These are phyloP conservation scores for Hartigia nigra DNA, from an alignment of 2,888 invertebrate species.

Conservation along the genomic window DNA sequence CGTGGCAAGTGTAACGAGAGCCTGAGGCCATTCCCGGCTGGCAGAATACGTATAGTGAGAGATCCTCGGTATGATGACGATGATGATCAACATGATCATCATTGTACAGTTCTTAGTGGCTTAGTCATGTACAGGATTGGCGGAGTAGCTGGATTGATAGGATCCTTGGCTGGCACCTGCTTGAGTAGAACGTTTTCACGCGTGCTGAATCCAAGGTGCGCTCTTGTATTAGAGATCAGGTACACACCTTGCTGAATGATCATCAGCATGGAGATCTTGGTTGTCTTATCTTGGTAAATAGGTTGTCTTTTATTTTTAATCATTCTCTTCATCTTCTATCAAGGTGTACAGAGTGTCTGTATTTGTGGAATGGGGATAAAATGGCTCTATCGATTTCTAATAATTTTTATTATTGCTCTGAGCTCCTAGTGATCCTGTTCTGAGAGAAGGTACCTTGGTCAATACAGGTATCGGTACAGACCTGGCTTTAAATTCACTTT, in stretches of 20 bases:
- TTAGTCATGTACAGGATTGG: neutral
- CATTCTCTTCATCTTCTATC: neutral
- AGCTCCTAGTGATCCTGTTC: slow-evolving; percentile 16
- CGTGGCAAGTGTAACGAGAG: slow-evolving; percentile 63
- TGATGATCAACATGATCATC: neutral
- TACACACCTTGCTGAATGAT: neutral
- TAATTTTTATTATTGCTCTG: slow-evolving; percentile 22
- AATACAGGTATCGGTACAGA: slow-evolving; percentile 11
- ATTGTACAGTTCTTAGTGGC: neutral
- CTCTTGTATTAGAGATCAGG: neutral
- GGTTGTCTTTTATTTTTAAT: neutral
- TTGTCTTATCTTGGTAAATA: neutral
- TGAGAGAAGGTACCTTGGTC: neutral
- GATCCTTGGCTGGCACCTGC: neutral
- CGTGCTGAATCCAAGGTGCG: neutral
- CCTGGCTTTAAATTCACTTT: slow-evolving; percentile 57
- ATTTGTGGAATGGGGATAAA: neutral
- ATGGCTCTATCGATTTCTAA: slow-evolving; percentile 21
- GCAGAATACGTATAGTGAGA: neutral
- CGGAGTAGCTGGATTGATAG: neutral
- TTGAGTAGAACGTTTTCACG: neutral
- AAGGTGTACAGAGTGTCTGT: neutral
- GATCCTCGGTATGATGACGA: neutral
- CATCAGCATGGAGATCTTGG: neutral
- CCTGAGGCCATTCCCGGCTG: neutral